Percentiles rank a stretch among this genome's conserved stretches.
Conservation (phyloP, 2,888 invertebrate genomes). For the Macaria notata region DNA sequence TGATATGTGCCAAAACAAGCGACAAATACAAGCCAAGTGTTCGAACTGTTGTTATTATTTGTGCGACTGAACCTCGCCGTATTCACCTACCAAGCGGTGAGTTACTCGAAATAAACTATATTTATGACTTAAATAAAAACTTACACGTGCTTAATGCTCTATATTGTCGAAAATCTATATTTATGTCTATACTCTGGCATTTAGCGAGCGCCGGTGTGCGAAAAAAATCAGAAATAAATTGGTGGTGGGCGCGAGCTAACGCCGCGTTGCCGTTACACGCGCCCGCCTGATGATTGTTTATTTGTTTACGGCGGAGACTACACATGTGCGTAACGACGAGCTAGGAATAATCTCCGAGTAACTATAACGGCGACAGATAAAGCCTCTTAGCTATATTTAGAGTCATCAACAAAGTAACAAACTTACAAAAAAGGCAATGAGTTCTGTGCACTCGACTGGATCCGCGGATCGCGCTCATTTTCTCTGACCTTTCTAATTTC, state of each 20-base stretch:
- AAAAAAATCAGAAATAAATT: slow-evolving; percentile 37
- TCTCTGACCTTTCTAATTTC: slow-evolving; percentile 64
- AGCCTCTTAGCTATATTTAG: too few relatives aligned
- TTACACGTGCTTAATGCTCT: slow-evolving; percentile 12
- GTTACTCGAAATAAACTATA: slow-evolving; percentile 16
- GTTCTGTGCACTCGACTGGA: slow-evolving; percentile 27
- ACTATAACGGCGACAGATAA: too few relatives aligned
- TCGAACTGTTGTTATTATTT: slow-evolving; percentile 58
- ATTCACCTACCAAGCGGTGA: slow-evolving; percentile 27
- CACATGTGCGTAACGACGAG: too few relatives aligned
- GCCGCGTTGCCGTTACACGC: slow-evolving; percentile 26
- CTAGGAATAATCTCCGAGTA: too few relatives aligned
- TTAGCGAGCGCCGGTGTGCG: slow-evolving; percentile 29
- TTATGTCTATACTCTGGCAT: slow-evolving; percentile 26
- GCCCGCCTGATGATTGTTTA: slow-evolving; percentile 37
- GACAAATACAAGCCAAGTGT: slow-evolving; percentile 62
- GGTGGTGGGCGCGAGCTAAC: slow-evolving; percentile 17
- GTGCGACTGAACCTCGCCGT: slow-evolving; percentile 41
- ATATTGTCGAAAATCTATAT: slow-evolving; percentile 14
- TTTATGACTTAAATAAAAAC: slow-evolving; percentile 15
- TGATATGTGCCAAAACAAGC: slow-evolving; percentile 56
- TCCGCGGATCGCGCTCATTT: slow-evolving; percentile 38
- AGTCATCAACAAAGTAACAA: too few relatives aligned
- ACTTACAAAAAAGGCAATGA: neutral
- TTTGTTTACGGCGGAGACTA: slow-evolving; percentile 21